Evolutionary conservation across 2,113 vertebrate species (phyloP), one percentile per base, ranked within the genome.

Genomic region (Isichthys henryi): DNA sequence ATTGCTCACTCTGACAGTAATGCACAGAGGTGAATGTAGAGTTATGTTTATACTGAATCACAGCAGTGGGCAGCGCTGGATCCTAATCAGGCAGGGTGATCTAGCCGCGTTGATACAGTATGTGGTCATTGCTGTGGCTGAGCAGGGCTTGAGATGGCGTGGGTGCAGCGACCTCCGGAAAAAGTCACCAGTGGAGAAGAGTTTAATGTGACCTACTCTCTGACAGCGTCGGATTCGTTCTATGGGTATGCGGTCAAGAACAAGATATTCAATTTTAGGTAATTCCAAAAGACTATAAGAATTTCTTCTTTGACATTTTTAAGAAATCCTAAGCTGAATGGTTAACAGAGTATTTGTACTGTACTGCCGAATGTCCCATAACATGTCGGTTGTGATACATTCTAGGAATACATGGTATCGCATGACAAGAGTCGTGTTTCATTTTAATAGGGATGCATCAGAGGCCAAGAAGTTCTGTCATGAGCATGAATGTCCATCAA

Each of bases 251-350:
- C 94, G 0, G 91, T 95, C 88, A 92, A 80, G 87, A 96, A 95
- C 93, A 93, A 91, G 90, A 95, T 96, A 89, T 94, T 96, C 90
- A 93, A 91, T 91, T 96, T 96, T 88, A 94, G 95, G 96, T 96
- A 83, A 91, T 90, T 8, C 21, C 58, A 43, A 23, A 23, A 46
- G 8, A 58, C 31, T 5, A 83, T 17, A 70, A 46, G 31, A 43
- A 49, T 66, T 53, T 23, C 27, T 48, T n/a, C 45, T 23, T n/a
- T 84, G 21, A 21, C 23, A n/a, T 48, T 48, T 46, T 84, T 45
- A n/a, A n/a, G 15, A 84, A 48, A 84, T 1, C 7, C 39, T 48
- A 23, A 45, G 39, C 39, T 46, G 17, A 80, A 45, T 23, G 15
- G 43, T 82, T 46, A 46, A 45, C 35, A 39, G 80, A 83, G 82